Base-by-base conservation (phyloP, 2,113 vertebrate genomes). In the Antennarius striatus region DNA sequence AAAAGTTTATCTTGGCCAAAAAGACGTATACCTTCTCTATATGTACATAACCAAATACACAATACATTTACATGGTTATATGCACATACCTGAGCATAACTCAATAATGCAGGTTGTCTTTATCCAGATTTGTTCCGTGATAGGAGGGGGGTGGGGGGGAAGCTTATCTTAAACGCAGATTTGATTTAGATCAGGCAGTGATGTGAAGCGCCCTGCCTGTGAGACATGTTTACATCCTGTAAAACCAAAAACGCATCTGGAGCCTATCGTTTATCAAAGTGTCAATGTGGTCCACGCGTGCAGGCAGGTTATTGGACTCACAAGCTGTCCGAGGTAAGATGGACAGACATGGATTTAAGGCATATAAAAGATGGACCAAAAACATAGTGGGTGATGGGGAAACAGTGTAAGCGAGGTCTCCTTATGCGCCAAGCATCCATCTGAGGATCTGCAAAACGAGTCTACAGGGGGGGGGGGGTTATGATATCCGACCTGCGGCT, bases 21-120 rank as follows among this genome's bases (percentile, higher is more conserved):
- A 86, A 84, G 72, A 88, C 86, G 81, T 88, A 90, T 78, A 77
- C 53, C 85, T 71, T 79, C 77, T 79, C 76, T 84, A 82, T 81
- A 86, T 89, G 82, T 91, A 88, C 89, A 91, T 65, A 74, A 86
- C 79, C 82, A 89, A 86, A 90, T 86, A 85, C 88, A 91, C 86
- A 88, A 69, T 81, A 92, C 89, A 90, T 91, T 91, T 88, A 90
- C 90, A 92, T 89, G 78, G 80, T 90, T 91, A 90, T 92, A 91
- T 92, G 89, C 88, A 93, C 91, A 91, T 93, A 93, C 93, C 93
- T 94, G 93, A 94, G 93, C 91, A 88, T 80, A 91, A 91, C 82
- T 92, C 79, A 91, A 89, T 80, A 91, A 92, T 67, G 83, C 79
- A 87, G 86, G 81, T 80, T 90, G 75, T 83, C 53, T 89, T 80